phyloP scores from a whole-genome alignment of 2,113 vertebrate species.

The Mesitornis unicolor region DNA sequence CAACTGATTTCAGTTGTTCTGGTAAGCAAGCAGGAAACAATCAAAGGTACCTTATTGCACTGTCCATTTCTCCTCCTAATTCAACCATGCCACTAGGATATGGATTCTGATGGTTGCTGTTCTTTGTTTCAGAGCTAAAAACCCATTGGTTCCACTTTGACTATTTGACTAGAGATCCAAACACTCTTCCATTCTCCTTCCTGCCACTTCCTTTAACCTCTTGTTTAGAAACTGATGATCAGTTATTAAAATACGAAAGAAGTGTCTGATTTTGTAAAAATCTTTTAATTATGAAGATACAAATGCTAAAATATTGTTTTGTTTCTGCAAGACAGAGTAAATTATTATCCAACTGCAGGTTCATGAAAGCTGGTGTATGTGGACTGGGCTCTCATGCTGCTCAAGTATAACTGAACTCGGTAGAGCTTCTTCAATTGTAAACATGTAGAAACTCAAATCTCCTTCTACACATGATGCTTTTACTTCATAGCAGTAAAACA shows the following conservation, averaged over 20 bases:
- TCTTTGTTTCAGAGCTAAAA: neutral
- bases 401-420: neutral
- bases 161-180: neutral
- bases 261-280: neutral
- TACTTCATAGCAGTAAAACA: too few relatives aligned
- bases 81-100: rapidly evolving
- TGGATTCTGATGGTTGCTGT: neutral
- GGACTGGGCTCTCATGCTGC: neutral
- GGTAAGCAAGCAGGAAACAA: neutral
- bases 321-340: neutral
- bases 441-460: neutral
- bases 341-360: neutral
- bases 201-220: neutral
- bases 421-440: neutral
- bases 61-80: neutral
- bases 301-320: too few relatives aligned
- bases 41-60: neutral
- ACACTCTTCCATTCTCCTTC: neutral
- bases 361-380: neutral
- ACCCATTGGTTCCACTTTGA: rapidly evolving
- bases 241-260: neutral
- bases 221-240: neutral
- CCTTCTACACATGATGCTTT: too few relatives aligned
- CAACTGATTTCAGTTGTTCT: neutral
- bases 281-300: neutral